A percentile compares a stretch with the other conserved stretches of the same genome.
phyloP scores from a whole-genome alignment of 2,113 vertebrate species.

The Sebastes fasciatus region DNA sequence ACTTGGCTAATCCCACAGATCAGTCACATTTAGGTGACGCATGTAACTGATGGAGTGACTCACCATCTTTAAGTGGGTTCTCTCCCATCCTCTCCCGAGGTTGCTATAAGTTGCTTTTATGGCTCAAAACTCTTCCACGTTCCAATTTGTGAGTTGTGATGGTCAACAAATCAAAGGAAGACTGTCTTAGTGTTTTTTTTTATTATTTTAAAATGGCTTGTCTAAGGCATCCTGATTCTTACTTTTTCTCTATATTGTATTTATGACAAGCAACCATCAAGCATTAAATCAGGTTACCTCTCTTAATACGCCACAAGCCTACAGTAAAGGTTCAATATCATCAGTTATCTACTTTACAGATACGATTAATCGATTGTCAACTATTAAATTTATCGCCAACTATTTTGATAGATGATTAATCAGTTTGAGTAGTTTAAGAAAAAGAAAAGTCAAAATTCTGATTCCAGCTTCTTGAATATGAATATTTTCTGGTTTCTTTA shows the following conservation, averaged over 20 bases:
- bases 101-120: neutral
- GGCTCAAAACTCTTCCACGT: neutral
- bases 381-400: too few relatives aligned
- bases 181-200: neutral
- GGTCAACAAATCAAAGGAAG: neutral
- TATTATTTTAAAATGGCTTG: neutral
- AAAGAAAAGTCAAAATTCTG: too few relatives aligned
- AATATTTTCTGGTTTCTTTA: too few relatives aligned
- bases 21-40: neutral
- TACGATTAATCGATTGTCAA: too few relatives aligned
- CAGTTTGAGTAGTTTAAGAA: too few relatives aligned
- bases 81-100: neutral
- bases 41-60: neutral
- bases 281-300: neutral
- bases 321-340: neutral
- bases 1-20: neutral
- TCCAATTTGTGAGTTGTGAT: neutral
- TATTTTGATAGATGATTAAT: too few relatives aligned
- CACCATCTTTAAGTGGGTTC: neutral
- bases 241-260: neutral
- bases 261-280: neutral
- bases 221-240: neutral
- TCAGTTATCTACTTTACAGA: neutral
- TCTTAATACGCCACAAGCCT: neutral
- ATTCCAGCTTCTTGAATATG: too few relatives aligned